Base-by-base conservation (phyloP, 2,113 vertebrate species). In the Felis catus region DNA sequence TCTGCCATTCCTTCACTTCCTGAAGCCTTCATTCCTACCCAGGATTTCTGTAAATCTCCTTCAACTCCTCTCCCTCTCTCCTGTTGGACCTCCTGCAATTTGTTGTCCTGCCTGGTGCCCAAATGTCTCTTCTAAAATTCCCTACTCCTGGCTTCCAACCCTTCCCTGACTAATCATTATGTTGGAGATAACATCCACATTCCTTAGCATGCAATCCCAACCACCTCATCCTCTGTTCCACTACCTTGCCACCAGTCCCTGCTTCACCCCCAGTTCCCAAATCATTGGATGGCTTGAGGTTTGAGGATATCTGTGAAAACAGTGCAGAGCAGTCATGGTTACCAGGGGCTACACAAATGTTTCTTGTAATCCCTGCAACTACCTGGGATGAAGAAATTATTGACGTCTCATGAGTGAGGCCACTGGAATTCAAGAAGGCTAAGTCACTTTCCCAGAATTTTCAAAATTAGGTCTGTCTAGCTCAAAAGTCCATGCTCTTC, bases 81-180 rank as follows among this genome's bases (percentile, higher is more conserved):
- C 33, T 21, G 15, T 18, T 1, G 3, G 53, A 78, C 74, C 53
- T 76, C 78, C 53, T 82, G 21, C 1, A 55, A 82, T 93, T 73
- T 93, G 71, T 58, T 61, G 51, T 89, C 53, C 74, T 39, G 5
- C 68, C 31, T 5, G 8, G 51, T 45, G 29, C 63, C 45, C 73
- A 86, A 71, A 33, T 18, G 33, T 14, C 97, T 71, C 89, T 88
- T 96, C 82, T 93, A 51, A 95, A 95, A 65, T 76, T 58, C 82
- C 48, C 31, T 41, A 39, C 45, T 78, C 61, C 10, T 85, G 45
- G 3, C 81, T 86, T 87, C 84, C 51, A 85, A 83, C 65, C n/a
- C 29, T 94, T 81, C 5, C 61, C 25, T 83, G n/a, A 91, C 73
- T 98, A 97, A 98, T 94, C 76, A 94, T 97, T 97, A 83, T 68